Base-by-base conservation (phyloP, 2,113 vertebrate genomes). In the Microtus montanus region DNA sequence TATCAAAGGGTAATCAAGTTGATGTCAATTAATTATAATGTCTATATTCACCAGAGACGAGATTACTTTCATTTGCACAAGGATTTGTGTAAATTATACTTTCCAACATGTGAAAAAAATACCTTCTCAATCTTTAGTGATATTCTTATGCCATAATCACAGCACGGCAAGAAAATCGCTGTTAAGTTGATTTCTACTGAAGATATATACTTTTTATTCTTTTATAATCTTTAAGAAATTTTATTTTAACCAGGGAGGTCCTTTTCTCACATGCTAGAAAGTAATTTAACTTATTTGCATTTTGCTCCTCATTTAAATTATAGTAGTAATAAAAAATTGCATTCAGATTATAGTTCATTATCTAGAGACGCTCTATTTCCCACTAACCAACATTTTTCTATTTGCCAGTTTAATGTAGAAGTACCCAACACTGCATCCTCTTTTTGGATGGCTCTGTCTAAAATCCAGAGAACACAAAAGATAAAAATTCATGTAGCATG, bases 261-360 rank as follows among this genome's bases (percentile, higher is more conserved):
- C 19, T 87, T 91, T 85, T 84, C 58, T 94, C 80, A 47, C 11
- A 73, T 66, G 10, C 80, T 52, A 80, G n/a, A 58, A 82, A 35
- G 91, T 92, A 96, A 73, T 91, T 75, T 78, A 87, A 41, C 49
- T 74, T 78, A 54, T 94, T 96, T 95, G 63, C 24, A 92, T 70
- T 91, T 54, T 54, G 2, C 77, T 1, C 41, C n/a, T 75, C 63
- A 84, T 66, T 71, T 63, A 84, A 87, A 70, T 84, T 22, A 20
- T 52, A n/a, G 5, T 89, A 74, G 63, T 87, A 54, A 87, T 75
- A 87, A 91, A 91, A 10, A 13, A 95, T 75, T 44, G 30, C 49
- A 87, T 84, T 88, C 9, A 26, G 30, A 41, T 64, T 44, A n/a
- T 11, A 54, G 35, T 68, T 90, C 41, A 71, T 93, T 87, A 84